Evolutionary conservation across 2,888 invertebrate species (phyloP).

Genomic region (Cataglyphis livida): DNA sequence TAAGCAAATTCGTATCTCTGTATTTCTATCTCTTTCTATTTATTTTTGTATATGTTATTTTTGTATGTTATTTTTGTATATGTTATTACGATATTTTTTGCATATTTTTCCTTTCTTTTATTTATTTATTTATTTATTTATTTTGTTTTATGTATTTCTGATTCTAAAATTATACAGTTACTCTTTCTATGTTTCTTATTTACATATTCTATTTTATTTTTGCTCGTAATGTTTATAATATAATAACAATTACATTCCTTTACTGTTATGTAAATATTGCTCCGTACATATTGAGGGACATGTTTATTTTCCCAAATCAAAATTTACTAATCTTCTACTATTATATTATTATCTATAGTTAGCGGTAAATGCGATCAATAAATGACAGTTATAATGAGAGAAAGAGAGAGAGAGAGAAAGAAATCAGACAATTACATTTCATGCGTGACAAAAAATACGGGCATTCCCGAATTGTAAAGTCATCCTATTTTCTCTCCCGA

Average conservation of each 20-base stretch:
- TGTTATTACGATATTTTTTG: background rate
- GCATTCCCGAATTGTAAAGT: slow-evolving; percentile 9
- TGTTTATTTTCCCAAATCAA: background rate
- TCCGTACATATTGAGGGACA: background rate
- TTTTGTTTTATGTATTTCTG: background rate
- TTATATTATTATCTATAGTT: background rate
- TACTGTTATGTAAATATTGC: background rate
- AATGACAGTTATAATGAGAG: background rate
- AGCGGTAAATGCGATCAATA: background rate
- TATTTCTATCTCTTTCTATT: background rate
- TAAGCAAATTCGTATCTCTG: background rate
- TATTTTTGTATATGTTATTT: too few species aligned
- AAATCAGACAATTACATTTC: slow-evolving; percentile 20
- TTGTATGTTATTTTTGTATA: too few species aligned
- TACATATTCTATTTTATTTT: background rate
- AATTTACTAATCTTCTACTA: background rate
- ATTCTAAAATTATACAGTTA: background rate
- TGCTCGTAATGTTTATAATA: background rate
- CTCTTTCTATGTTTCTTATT: background rate
- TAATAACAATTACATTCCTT: background rate
- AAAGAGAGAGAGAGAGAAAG: background rate
- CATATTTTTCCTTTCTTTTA: background rate
- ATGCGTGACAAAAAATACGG: slow-evolving; percentile 11
- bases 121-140: background rate
- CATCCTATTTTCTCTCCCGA: slow-evolving; percentile 25